Evolutionary conservation across 2,113 vertebrate genomes (phyloP).

Genomic region (Amphiprion ocellaris): DNA sequence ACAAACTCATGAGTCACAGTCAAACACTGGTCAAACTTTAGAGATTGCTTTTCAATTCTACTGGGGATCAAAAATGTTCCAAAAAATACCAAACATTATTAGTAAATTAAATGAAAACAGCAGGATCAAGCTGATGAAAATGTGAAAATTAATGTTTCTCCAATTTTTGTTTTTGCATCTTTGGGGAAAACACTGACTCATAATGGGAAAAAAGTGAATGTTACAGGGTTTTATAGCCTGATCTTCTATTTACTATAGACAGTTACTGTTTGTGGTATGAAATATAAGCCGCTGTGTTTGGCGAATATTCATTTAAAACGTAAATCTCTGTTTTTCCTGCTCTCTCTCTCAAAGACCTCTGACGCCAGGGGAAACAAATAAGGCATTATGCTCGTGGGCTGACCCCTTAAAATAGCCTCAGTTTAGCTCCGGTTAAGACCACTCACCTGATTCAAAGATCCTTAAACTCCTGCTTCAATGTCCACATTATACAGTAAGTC

Average conservation of each 20-base stretch:
- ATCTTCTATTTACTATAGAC: slow-evolving; percentile 24
- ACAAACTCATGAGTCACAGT: too few species aligned
- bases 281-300: slow-evolving; percentile 6
- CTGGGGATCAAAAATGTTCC: too few species aligned
- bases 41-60: too few species aligned
- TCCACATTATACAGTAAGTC: slow-evolving; percentile 57
- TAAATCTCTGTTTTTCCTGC: background rate
- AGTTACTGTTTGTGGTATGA: slow-evolving; percentile 18
- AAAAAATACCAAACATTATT: too few species aligned
- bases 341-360: slow-evolving; percentile 24
- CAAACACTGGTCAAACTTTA: too few species aligned
- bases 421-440: slow-evolving; percentile 67
- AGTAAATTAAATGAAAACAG: too few species aligned
- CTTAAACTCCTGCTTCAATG: slow-evolving; percentile 47
- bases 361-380: slow-evolving; percentile 67
- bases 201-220: too few species aligned
- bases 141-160: too few species aligned
- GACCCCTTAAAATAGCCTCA: slow-evolving; percentile 62
- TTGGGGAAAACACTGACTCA: too few species aligned
- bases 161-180: too few species aligned
- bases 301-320: background rate
- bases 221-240: background rate
- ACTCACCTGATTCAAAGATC: slow-evolving; percentile 76
- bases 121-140: too few species aligned
- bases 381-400: slow-evolving; percentile 68